Base-by-base conservation (phyloP, 2,888 invertebrate species). In the Meganola albula region DNA sequence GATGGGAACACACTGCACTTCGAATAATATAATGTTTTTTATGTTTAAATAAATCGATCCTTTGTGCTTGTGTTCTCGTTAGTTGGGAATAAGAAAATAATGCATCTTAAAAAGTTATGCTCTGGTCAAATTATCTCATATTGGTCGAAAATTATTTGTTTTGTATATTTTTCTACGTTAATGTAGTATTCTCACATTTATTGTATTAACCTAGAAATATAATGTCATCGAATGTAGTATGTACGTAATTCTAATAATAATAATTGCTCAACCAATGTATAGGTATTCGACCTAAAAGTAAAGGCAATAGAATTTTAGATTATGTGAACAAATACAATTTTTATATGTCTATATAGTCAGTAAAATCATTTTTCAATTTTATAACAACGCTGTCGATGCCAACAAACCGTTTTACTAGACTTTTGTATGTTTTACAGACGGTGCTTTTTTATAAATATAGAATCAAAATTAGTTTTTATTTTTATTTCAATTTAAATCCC, bases 341-440 rank as follows among this genome's bases (percentile, higher is more conserved):
- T 78, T 73, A 68, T 76, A 78, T 53, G 58, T 54, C 59, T 64
- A 53, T 74, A 67, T 75, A 72, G 63, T 52, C 48, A 59, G 62
- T 51, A 35, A 57, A 62, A 54, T 59, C 55, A 53, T 71, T 74
- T 79, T 72, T 63, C 72, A 77, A 67, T 79, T 82, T 82, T 79
- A 70, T 77, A 78, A 60, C 61, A 70, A 68, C 53, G 69, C 74
- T 71, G 63, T 69, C 51, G 70, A 79, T 73, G 77, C 74, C 79
- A 78, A 78, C 72, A 71, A 76, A 71, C 61, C 51, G 60, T 73
- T 74, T 72, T 74, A 77, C 68, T 70, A 62, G 64, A 74, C 72
- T 71, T 80, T 85, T 83, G 75, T 83, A 82, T 75, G 77, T 79
- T 83, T 79, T 83, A 84, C 82, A 78, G 79, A 83, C 74, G 84